phyloP scores from a whole-genome alignment of 2,113 vertebrate species.

The Orcinus orca region DNA sequence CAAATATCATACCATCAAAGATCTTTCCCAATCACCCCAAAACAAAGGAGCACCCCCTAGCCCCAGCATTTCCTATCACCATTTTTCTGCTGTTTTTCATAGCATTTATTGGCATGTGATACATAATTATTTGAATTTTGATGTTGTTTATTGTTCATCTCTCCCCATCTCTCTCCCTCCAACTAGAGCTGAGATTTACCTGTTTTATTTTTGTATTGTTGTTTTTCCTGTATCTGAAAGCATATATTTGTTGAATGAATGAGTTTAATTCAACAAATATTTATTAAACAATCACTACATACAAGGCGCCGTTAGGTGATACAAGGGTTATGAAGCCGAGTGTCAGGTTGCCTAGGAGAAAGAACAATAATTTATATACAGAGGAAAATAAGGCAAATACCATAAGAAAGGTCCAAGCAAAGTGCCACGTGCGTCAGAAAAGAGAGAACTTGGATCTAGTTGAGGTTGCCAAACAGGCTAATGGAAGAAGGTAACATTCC shows the following conservation, averaged over 20 bases:
- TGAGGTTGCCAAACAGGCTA: not conserved
- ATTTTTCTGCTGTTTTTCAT: not conserved
- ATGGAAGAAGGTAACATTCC: not conserved
- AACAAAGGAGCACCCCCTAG: not conserved
- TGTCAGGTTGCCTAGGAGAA: not conserved
- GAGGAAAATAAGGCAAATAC: not conserved
- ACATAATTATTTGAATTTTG: not conserved
- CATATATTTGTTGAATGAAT: not conserved
- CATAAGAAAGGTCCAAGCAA: not conserved
- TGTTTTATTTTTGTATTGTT: not conserved
- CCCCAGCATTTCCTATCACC: not conserved
- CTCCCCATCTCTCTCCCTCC: not conserved
- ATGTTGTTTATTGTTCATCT: not conserved
- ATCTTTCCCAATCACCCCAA: not conserved
- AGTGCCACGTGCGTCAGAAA: not conserved
- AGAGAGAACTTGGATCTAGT: not conserved
- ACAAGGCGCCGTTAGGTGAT: not conserved
- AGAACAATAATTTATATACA: not conserved
- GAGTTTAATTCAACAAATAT: not conserved
- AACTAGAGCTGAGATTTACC: not conserved
- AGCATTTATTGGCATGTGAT: not conserved
- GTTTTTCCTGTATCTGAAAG: not conserved
- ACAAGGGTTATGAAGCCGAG: not conserved
- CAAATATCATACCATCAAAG: not conserved
- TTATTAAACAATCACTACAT: not conserved